Evolutionary conservation across 92 coral and sea anemone genomes (phyloP).

Genomic region (Micromussa lordhowensis): DNA sequence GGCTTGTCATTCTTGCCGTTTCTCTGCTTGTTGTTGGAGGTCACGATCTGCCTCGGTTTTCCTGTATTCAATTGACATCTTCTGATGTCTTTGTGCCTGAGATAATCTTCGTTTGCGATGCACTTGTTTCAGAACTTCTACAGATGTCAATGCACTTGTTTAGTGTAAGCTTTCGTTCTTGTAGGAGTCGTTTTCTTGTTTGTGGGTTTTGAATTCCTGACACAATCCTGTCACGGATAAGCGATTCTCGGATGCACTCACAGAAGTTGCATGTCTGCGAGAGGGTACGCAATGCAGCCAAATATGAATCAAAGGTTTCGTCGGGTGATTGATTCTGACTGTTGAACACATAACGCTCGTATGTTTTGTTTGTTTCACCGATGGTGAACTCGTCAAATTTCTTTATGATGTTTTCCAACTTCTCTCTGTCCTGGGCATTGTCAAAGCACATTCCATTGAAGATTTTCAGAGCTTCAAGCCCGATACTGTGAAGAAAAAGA

Average conservation of each 20-base stretch:
- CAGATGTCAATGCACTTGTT: constrained; percentile 58
- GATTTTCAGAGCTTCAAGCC: constrained; percentile 49
- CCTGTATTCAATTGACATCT: neutral
- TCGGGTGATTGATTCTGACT: constrained; percentile 38
- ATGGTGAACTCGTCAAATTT: constrained; percentile 64
- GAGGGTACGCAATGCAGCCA: constrained; percentile 50
- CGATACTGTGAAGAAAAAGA: constrained; percentile 56
- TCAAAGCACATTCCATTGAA: constrained; percentile 43
- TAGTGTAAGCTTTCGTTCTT: constrained; percentile 46
- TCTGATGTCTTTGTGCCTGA: constrained; percentile 1
- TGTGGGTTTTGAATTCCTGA: constrained; percentile 29
- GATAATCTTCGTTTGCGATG: constrained; percentile 31
- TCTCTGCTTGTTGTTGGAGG: neutral
- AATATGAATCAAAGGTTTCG: constrained; percentile 52
- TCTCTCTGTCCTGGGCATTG: constrained; percentile 12
- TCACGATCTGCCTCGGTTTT: neutral
- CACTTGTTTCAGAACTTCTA: constrained; percentile 39
- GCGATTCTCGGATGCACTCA: constrained; percentile 51
- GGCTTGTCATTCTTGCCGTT: constrained; percentile 2
- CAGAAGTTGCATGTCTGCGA: constrained; percentile 34
- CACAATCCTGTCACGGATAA: constrained; percentile 54
- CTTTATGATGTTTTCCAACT: constrained; percentile 27
- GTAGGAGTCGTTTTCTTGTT: constrained; percentile 34
- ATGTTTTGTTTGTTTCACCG: constrained; percentile 64
- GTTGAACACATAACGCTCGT: constrained; percentile 60